phyloP scores from a whole-genome alignment of 2,113 vertebrate species.

The Lampris megalopsis region DNA sequence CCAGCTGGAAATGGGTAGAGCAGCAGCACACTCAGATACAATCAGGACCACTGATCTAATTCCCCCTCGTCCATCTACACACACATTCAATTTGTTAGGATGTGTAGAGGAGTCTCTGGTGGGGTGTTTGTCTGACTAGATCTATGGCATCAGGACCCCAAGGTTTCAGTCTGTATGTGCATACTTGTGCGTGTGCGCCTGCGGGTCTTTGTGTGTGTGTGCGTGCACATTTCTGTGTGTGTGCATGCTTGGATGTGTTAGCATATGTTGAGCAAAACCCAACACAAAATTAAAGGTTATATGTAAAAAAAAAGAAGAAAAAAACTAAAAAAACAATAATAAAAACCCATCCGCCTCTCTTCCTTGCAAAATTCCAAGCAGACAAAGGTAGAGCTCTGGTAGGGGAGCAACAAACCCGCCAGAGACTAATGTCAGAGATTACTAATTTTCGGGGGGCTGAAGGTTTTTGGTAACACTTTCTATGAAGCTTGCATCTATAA shows the following conservation, averaged over 20 bases:
- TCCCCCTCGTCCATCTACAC: slow-evolving; percentile 82
- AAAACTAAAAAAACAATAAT: too few species aligned
- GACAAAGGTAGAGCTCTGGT: slow-evolving; percentile 11
- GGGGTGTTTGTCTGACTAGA: slow-evolving; percentile 79
- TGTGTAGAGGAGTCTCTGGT: slow-evolving; percentile 80
- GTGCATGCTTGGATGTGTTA: slow-evolving; percentile 48
- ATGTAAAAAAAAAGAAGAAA: too few species aligned
- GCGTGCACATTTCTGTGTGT: slow-evolving; percentile 26
- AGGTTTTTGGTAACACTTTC: too few species aligned
- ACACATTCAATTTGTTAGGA: slow-evolving; percentile 85
- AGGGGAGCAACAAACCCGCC: slow-evolving; percentile 5
- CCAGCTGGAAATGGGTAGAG: slow-evolving; percentile 74
- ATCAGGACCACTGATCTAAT: slow-evolving; percentile 84
- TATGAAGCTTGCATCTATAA: too few species aligned
- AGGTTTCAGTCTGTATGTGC: slow-evolving; percentile 55
- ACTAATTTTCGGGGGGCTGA: too few species aligned
- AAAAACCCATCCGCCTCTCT: too few species aligned
- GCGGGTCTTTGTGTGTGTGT: slow-evolving; percentile 7
- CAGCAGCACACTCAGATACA: slow-evolving; percentile 80
- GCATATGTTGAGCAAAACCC: slow-evolving; percentile 44
- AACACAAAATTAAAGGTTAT: slow-evolving; percentile 32
- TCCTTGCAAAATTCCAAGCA: slow-evolving; percentile 10
- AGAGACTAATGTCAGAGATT: slow-evolving; percentile 1
- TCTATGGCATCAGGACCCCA: slow-evolving; percentile 67
- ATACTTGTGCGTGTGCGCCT: slow-evolving; percentile 35